Base-by-base conservation (phyloP, 2,113 vertebrate species). In the Solea solea region DNA sequence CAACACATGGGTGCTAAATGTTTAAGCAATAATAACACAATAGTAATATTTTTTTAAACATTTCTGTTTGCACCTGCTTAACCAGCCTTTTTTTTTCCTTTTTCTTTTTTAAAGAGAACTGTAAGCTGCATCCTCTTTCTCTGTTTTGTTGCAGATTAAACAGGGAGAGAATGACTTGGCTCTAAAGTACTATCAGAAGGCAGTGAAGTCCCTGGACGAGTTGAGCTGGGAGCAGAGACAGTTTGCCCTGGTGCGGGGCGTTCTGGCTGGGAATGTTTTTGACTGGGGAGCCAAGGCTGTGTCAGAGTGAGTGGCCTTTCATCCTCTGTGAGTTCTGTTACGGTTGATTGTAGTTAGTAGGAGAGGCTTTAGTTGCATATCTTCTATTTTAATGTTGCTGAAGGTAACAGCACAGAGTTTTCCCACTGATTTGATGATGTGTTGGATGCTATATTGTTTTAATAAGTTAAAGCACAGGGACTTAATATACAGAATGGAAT, bases 231-330 rank as follows among this genome's bases (percentile, higher is more conserved):
- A 97, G 90, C 94, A 98, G 83, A 92, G 94, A 86, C 98, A 99
- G 94, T 96, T 97, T 72, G 95, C 96, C 7, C 92, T 99, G 92
- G 96, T 95, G 87, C 93, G 93, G 69, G 97, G 97, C 40, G 95
- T 99, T 25, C 91, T 99, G 86, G 98, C 98, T 0, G 97, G 98
- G 50, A 99, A 99, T 34, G 97, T 99, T 76, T 99, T 99, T 39
- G 98, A 99, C 93, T 99, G 98, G 98, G 98, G 98, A 55, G 98
- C 97, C 83, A 98, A 98, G 85, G 97, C 97, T 0, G 96, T 99
- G 81, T 97, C 97, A 5, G 97, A 98, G 98, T 99, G 94, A 92
- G 98, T 95, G 64, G 15, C n/a, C 9, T 59, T 39, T 69, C 16
- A 0, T 39, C 15, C 6, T 15, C 60, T 42, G 28, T 48, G 48